These are phyloP conservation scores for Erannis defoliaria DNA, from an alignment of 2,888 invertebrate genomes.

Conservation along the genomic window DNA sequence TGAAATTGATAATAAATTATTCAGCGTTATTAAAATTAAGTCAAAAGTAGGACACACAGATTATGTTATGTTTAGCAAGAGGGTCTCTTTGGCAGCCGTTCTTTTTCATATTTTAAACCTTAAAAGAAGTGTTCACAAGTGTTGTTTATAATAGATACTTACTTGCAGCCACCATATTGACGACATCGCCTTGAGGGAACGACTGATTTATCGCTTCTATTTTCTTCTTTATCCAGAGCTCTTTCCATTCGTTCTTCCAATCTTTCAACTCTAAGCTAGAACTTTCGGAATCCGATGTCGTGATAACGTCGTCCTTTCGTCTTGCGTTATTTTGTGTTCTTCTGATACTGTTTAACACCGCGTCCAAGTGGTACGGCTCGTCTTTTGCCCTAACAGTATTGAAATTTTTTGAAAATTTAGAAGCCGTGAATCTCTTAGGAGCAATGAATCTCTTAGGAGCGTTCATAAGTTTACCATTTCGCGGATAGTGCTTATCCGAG, in stretches of 20 bases:
- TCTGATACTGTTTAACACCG: conserved; percentile 53
- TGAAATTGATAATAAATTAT: too few relatives aligned
- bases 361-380: conserved; percentile 53
- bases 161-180: conserved; percentile 78
- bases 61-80: too few relatives aligned
- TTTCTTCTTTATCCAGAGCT: conserved; percentile 61
- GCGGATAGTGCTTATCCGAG: background rate
- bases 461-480: background rate
- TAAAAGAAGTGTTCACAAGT: too few relatives aligned
- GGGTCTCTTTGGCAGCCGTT: too few relatives aligned
- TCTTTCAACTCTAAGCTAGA: conserved; percentile 50
- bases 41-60: too few relatives aligned
- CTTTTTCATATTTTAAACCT: too few relatives aligned
- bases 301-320: background rate
- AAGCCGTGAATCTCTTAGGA: conserved; percentile 3
- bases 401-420: background rate
- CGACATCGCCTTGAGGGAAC: conserved; percentile 56
- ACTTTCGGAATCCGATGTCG: conserved; percentile 29
- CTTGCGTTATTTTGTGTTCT: conserved; percentile 10
- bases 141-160: too few relatives aligned
- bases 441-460: conserved; percentile 5
- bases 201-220: conserved; percentile 62
- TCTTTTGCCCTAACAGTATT: conserved; percentile 15
- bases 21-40: too few relatives aligned
- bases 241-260: conserved; percentile 58